phyloP scores from a whole-genome alignment of 1,140 invertebrate genomes.

The Rhagoletis zephyria region DNA sequence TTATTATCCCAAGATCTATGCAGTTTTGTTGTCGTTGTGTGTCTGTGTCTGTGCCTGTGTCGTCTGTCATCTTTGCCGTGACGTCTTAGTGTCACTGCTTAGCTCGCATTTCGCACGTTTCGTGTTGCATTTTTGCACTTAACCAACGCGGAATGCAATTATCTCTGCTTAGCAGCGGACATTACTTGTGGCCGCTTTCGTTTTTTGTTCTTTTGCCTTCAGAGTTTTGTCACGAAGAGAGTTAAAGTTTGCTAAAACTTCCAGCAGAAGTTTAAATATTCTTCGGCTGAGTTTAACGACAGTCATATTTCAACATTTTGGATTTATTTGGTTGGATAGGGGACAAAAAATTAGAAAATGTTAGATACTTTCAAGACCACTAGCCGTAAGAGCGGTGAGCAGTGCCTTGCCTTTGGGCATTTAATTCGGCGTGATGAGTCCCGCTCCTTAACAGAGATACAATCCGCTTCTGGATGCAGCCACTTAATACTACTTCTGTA shows the following conservation, averaged over 20 bases:
- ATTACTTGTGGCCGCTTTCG: not conserved
- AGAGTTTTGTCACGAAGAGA: no score
- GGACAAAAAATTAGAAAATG: not conserved
- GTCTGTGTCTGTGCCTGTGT: not conserved
- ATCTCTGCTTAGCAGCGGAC: conserved; percentile 23
- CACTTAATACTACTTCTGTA: no score
- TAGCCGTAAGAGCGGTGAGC: no score
- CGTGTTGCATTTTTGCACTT: conserved; percentile 52
- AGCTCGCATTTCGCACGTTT: conserved; percentile 49
- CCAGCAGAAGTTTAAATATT: not conserved
- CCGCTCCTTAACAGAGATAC: no score
- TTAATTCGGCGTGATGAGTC: no score
- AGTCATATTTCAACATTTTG: not conserved
- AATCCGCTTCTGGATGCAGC: no score
- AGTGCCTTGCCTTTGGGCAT: no score
- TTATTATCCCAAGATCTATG: not conserved
- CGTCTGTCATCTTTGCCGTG: conserved; percentile 20
- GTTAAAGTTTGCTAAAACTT: not conserved
- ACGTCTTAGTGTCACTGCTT: not conserved
- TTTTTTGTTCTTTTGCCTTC: not conserved
- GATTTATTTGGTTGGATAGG: no score
- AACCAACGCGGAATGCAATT: conserved; percentile 50
- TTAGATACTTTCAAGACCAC: no score
- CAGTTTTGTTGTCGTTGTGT: conserved; percentile 32
- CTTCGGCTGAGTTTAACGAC: conserved; percentile 6